These are phyloP conservation scores for Trogon melanurus DNA, from an alignment of 2,113 vertebrate species.

Conservation along the genomic window DNA sequence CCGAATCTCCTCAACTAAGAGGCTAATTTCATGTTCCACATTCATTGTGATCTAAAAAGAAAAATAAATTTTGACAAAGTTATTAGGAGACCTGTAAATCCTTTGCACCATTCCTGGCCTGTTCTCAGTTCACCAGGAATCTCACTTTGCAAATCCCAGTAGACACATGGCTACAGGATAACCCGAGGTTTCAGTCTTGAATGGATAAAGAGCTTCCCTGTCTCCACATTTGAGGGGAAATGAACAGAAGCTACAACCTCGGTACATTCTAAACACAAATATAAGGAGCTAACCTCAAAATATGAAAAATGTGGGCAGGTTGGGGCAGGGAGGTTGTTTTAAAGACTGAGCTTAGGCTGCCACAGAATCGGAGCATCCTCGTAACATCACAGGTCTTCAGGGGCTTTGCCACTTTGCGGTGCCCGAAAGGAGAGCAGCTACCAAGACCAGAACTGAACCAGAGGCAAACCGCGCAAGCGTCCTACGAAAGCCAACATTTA, in stretches of 20 bases:
- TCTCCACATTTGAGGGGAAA: background rate
- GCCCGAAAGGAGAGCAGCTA: background rate
- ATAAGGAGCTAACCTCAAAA: background rate
- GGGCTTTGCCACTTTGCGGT: background rate
- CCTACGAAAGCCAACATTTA: background rate
- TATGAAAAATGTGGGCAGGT: background rate
- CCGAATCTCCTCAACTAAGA: slow-evolving; percentile 90
- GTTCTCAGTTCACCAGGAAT: background rate
- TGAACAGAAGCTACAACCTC: background rate
- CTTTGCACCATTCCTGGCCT: rapidly evolving
- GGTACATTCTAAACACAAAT: background rate
- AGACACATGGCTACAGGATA: background rate
- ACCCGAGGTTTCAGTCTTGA: background rate
- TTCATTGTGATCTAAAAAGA: slow-evolving; percentile 84
- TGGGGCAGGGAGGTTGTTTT: background rate
- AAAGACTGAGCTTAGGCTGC: background rate
- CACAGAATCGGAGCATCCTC: background rate
- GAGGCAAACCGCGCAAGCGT: background rate
- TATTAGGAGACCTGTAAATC: background rate
- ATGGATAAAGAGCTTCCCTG: background rate
- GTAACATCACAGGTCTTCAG: background rate
- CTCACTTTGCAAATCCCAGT: background rate
- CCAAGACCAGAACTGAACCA: background rate
- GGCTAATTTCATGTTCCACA: slow-evolving; percentile 85
- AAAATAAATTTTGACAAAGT: background rate